A percentile compares a stretch with the other conserved stretches of the same genome.
These are phyloP conservation scores for Diachasmimorpha longicaudata DNA, from an alignment of 1,140 invertebrate species.

Conservation along the genomic window DNA sequence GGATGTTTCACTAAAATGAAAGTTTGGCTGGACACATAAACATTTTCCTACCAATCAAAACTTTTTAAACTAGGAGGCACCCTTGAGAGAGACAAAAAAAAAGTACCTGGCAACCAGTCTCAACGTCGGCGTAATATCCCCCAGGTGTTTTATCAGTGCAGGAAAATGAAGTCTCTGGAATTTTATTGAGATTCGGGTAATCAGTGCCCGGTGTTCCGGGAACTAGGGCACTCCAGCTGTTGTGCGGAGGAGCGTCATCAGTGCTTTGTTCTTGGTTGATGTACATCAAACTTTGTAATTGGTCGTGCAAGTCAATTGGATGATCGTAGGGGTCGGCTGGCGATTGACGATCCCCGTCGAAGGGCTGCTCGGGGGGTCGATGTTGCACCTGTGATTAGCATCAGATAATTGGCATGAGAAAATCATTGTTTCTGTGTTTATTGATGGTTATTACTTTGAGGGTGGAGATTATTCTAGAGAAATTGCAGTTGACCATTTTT, in stretches of 20 bases:
- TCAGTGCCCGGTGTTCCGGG: constrained; percentile 70
- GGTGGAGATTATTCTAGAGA: too few relatives aligned
- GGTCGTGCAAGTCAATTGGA: neutral
- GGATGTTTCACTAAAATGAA: too few relatives aligned
- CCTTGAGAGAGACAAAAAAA: constrained; percentile 55
- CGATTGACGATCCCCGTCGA: neutral
- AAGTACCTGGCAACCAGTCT: constrained; percentile 85
- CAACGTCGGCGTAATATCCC: constrained; percentile 85
- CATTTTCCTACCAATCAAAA: too few relatives aligned
- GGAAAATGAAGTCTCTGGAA: constrained; percentile 66
- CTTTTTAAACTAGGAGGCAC: too few relatives aligned
- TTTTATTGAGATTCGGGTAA: constrained; percentile 67
- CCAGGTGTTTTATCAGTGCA: constrained; percentile 78
- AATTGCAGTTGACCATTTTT: too few relatives aligned
- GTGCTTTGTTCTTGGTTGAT: neutral
- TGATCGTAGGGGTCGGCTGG: neutral
- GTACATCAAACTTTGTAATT: constrained; percentile 8
- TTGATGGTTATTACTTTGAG: too few relatives aligned
- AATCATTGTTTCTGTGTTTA: too few relatives aligned
- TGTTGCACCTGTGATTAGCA: neutral
- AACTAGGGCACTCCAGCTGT: constrained; percentile 63
- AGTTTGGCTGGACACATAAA: too few relatives aligned
- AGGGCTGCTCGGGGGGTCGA: neutral
- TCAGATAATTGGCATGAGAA: too few relatives aligned
- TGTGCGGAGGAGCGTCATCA: neutral